Percentiles rank a stretch among this genome's conserved stretches.
Conservation (phyloP, 2,797 vertebrate genomes). For the Gallinago stenura region DNA sequence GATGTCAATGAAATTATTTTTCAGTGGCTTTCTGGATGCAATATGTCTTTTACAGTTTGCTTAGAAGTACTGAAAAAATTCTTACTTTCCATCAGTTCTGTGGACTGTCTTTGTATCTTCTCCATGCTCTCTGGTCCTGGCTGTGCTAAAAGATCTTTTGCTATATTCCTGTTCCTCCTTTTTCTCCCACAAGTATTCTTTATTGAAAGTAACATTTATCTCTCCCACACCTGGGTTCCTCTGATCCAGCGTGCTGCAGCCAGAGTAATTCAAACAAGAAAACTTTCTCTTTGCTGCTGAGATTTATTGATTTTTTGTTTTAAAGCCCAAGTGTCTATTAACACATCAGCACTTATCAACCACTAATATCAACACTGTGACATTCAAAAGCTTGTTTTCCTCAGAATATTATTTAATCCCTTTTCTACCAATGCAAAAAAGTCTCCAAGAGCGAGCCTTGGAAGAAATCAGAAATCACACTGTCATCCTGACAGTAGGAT, state of each 20-base stretch:
- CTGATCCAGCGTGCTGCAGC: neutral
- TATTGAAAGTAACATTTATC: neutral
- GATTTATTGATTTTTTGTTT: neutral
- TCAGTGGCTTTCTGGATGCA: neutral
- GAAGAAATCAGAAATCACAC: neutral
- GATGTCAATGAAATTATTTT: neutral
- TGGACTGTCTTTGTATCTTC: neutral
- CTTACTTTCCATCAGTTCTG: neutral
- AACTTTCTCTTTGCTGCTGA: neutral
- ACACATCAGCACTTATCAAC: neutral
- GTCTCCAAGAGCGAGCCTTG: neutral
- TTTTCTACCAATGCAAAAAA: neutral
- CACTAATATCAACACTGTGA: neutral
- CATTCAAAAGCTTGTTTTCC: neutral
- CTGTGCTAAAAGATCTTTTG: neutral
- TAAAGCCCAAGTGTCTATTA: neutral
- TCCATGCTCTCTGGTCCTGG: neutral
- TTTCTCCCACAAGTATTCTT: neutral
- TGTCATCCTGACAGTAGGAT: neutral
- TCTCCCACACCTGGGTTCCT: neutral
- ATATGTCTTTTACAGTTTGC: neutral
- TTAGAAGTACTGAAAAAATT: neutral
- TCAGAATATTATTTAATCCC: neutral
- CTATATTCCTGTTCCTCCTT: neutral
- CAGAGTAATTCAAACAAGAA: neutral